Base-by-base conservation (phyloP, 1,140 invertebrate genomes). In the Monomorium pharaonis region DNA sequence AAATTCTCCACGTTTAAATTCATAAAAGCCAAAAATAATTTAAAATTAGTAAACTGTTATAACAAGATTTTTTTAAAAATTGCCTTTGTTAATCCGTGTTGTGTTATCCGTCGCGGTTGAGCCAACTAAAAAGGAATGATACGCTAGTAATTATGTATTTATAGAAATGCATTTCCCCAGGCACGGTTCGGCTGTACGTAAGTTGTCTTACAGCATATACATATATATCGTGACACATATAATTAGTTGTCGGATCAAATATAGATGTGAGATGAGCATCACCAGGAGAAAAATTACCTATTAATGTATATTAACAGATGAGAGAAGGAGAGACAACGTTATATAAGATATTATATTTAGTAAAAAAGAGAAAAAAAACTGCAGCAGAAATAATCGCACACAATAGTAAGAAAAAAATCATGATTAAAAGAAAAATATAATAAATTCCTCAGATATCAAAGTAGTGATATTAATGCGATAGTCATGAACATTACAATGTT, bases 191-290 rank as follows among this genome's bases (percentile, higher is more conserved):
- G 10, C 27, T n/a, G n/a, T n/a, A n/a, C n/a, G n/a, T n/a, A 58
- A 72, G 24, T 81, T 60, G 72, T 83, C 78, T 83, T 58, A 83
- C 44, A 83, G 44, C 65, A 56, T 6, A 16, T 44, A 3, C 18
- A 42, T 16, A 14, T 16, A 44, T 58, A 72, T 30, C 18, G 9
- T 47, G 51, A 37, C 67, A 81, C 7, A 14, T 72, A 58, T 83
- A 83, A 83, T 83, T 72, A 83, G 78, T 54, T 72, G 78, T 60
- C 67, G 37, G 78, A 72, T 74, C 78, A 51, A 70, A 72, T 74
- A 74, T 44, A 47, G 30, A 33, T 30, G 42, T 14, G 44, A 12
- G 6, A 47, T 74, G 30, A 58, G 42, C 9, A n/a, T 47, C 49
- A 30, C 14, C 65, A 21, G 3, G 16, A 58, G 9, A 7, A 60